phyloP scores from a whole-genome alignment of 1,140 invertebrate genomes.

The Diorhabda elongata region DNA sequence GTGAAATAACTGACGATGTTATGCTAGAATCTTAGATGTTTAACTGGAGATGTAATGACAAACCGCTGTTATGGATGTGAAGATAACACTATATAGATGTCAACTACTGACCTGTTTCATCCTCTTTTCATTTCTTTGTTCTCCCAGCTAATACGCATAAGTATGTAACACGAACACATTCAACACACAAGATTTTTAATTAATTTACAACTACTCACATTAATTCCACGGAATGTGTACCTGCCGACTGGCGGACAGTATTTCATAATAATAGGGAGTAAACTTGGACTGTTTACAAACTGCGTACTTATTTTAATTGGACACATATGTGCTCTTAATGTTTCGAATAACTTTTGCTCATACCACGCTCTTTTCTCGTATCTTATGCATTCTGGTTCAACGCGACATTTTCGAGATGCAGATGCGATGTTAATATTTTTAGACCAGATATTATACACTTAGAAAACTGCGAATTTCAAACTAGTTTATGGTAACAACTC shows the following conservation, averaged over 20 bases:
- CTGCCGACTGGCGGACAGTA: background rate
- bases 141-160: too few relatives aligned
- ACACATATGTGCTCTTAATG: conserved; percentile 8
- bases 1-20: background rate
- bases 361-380: background rate
- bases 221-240: background rate
- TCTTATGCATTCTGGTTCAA: background rate
- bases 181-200: background rate
- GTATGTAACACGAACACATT: too few relatives aligned
- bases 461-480: too few relatives aligned
- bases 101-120: too few relatives aligned
- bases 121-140: too few relatives aligned
- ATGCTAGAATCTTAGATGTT: too few relatives aligned
- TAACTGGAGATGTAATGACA: too few relatives aligned
- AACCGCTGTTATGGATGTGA: too few relatives aligned
- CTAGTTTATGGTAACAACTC: too few relatives aligned
- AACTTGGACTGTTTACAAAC: background rate
- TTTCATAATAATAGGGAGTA: conserved; percentile 9
- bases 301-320: conserved; percentile 7
- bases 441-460: background rate
- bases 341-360: background rate
- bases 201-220: background rate
- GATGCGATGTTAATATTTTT: background rate
- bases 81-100: too few relatives aligned
- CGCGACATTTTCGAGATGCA: background rate